These are phyloP conservation scores for Hoplodrina blanda DNA, from an alignment of 2,888 invertebrate species.

Conservation along the genomic window DNA sequence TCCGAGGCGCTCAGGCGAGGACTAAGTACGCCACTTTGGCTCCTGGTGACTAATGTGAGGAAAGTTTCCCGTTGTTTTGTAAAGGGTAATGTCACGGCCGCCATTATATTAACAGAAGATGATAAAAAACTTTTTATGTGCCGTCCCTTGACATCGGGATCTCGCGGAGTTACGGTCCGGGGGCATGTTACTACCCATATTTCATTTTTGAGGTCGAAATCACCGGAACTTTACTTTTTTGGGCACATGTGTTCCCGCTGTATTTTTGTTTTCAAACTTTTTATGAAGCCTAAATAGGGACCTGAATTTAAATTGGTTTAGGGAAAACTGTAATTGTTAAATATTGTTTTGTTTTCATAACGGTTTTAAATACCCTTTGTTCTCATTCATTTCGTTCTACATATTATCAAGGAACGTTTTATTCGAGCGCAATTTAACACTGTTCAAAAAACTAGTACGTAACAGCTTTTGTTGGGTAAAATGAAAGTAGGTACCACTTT, in stretches of 20 bases:
- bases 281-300: constrained; percentile 38
- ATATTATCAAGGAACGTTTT: constrained; percentile 25
- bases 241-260: constrained; percentile 33
- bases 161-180: constrained; percentile 53
- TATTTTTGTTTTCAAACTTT: constrained; percentile 50
- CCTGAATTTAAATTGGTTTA: constrained; percentile 34
- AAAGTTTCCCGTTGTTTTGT: constrained; percentile 45
- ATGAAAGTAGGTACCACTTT: neutral
- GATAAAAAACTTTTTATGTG: constrained; percentile 63
- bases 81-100: constrained; percentile 60
- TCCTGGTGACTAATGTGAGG: constrained; percentile 48
- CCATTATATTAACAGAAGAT: constrained; percentile 60
- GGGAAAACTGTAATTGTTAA: constrained; percentile 21
- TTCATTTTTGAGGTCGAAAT: constrained; percentile 58
- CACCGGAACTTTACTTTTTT: constrained; percentile 46
- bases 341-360: constrained; percentile 24
- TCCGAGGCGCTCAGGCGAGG: neutral
- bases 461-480: constrained; percentile 20
- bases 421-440: neutral
- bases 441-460: constrained; percentile 2
- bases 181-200: constrained; percentile 56
- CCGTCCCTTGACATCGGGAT: constrained; percentile 48
- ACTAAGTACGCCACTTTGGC: constrained; percentile 15
- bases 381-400: neutral
- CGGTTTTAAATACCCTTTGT: constrained; percentile 14